These are phyloP conservation scores for Nibea albiflora DNA, from an alignment of 2,113 vertebrate genomes.

Conservation along the genomic window DNA sequence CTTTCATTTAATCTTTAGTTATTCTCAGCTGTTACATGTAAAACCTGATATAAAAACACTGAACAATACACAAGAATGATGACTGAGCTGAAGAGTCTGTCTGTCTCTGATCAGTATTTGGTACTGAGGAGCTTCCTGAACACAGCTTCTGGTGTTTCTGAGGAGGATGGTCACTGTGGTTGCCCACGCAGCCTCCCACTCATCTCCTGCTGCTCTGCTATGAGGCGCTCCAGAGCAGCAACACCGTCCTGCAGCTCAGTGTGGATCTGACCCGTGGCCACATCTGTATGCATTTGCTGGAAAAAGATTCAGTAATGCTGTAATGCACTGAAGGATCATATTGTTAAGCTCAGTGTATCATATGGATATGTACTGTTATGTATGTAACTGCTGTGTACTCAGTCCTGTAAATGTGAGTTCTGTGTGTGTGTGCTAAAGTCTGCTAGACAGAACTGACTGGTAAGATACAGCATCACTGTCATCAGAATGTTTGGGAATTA, in stretches of 20 bases:
- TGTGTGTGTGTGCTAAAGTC: neutral
- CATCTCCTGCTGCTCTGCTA: slow-evolving; percentile 88
- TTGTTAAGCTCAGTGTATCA: neutral
- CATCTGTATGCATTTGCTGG: slow-evolving; percentile 91
- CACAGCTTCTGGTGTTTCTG: neutral
- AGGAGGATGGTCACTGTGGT: slow-evolving; percentile 67
- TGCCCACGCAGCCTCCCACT: slow-evolving; percentile 85
- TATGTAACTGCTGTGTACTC: neutral
- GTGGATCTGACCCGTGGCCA: slow-evolving; percentile 84
- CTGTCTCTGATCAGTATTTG: neutral
- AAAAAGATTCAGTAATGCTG: neutral
- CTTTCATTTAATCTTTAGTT: neutral
- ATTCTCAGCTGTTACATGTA: neutral
- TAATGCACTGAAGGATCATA: neutral
- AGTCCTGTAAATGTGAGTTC: neutral
- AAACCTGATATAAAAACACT: neutral
- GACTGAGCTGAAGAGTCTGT: neutral
- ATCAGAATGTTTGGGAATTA: neutral
- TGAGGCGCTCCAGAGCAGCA: slow-evolving; percentile 83
- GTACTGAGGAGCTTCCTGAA: neutral
- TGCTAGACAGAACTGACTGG: neutral
- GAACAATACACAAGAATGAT: neutral
- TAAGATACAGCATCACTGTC: no score
- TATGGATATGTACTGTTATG: neutral
- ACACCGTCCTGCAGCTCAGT: slow-evolving; percentile 85